Evolutionary conservation across 2,888 invertebrate genomes (phyloP).

Genomic region (Neoitamus cyanurus): DNA sequence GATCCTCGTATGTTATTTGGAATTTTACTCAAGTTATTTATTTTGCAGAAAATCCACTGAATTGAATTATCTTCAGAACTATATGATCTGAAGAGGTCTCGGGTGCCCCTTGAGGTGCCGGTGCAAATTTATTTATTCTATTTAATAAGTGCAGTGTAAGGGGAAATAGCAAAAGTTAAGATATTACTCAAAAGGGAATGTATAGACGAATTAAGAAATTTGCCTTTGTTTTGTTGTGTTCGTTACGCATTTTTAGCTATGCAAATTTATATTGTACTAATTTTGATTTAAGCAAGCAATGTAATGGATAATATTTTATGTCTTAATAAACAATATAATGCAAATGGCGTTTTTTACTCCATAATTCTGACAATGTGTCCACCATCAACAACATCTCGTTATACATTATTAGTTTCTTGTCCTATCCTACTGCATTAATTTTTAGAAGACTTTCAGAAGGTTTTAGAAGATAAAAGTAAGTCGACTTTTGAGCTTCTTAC

Average conservation of each 20-base stretch:
- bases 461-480: too few relatives aligned
- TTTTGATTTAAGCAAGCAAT: neutral
- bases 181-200: neutral
- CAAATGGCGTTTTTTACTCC: neutral
- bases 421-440: too few relatives aligned
- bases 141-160: neutral
- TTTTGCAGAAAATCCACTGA: conserved; percentile 12
- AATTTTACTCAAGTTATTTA: conserved; percentile 5
- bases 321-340: neutral
- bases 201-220: neutral
- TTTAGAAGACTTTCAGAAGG: too few relatives aligned
- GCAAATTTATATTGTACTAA: neutral
- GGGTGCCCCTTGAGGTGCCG: neutral
- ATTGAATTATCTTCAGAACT: conserved; percentile 15
- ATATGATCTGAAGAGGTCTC: conserved; percentile 11
- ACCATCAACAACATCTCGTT: neutral
- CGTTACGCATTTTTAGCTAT: neutral
- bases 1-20: neutral
- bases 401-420: too few relatives aligned
- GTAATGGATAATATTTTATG: neutral
- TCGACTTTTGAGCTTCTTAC: too few relatives aligned
- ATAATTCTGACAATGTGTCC: neutral
- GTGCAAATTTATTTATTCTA: neutral
- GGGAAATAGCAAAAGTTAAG: neutral
- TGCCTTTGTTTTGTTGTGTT: neutral